phyloP scores from a whole-genome alignment of 1,140 invertebrate genomes.

The Potamilus streckersoni region DNA sequence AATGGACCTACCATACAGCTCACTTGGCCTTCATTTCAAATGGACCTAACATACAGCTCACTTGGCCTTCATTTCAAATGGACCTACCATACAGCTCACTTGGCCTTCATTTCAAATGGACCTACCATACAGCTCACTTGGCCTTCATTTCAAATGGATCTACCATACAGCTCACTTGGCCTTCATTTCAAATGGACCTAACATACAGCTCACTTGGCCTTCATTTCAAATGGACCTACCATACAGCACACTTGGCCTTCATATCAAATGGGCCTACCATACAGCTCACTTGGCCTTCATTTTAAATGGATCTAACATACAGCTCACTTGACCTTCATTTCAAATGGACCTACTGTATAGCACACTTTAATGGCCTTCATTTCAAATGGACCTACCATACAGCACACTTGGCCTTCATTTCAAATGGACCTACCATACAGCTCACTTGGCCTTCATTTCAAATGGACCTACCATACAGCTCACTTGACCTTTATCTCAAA shows the following conservation, averaged over 20 bases:
- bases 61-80: neutral
- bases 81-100: neutral
- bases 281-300: neutral
- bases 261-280: neutral
- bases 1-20: neutral
- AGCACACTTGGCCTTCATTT: neutral
- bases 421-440: neutral
- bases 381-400: neutral
- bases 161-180: neutral
- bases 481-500: neutral
- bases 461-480: neutral
- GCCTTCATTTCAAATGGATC: neutral
- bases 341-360: neutral
- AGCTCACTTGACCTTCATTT: neutral
- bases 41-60: neutral
- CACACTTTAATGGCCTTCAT: neutral
- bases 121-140: neutral
- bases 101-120: neutral
- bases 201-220: neutral
- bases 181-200: neutral
- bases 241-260: neutral
- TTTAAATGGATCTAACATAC: neutral
- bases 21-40: neutral
- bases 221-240: neutral
- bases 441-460: neutral